phyloP scores from a whole-genome alignment of 2,888 invertebrate species.

The Lapara coniferarum region DNA sequence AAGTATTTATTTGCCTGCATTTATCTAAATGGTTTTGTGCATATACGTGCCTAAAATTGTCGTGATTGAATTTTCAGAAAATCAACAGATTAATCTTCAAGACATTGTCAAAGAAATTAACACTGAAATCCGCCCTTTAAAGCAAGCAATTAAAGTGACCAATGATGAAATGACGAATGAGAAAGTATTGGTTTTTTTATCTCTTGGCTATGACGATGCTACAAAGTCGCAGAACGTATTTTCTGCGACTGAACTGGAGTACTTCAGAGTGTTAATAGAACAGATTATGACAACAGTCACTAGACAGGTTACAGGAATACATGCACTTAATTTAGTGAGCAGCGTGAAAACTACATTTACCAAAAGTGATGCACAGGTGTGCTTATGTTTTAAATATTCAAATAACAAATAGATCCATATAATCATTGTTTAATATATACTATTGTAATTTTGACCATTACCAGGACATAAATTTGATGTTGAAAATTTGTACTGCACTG shows the following conservation, averaged over 20 bases:
- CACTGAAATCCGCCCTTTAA: constrained; percentile 59
- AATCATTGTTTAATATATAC: too few species aligned
- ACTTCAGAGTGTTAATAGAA: constrained; percentile 68
- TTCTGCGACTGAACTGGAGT: constrained; percentile 65
- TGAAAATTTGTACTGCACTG: too few species aligned
- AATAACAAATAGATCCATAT: too few species aligned
- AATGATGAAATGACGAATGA: constrained; percentile 68
- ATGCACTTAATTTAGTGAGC: constrained; percentile 69
- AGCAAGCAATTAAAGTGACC: constrained; percentile 68
- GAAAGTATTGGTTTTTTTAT: constrained; percentile 66
- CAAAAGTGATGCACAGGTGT: constrained; percentile 72
- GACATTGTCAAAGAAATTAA: constrained; percentile 67
- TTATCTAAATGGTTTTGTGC: too few species aligned
- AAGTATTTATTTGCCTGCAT: too few species aligned
- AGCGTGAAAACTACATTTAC: constrained; percentile 64
- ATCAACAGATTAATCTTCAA: constrained; percentile 44
- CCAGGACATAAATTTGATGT: too few species aligned
- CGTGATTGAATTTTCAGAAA: constrained; percentile 47
- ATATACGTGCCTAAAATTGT: neutral
- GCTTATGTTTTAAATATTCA: constrained; percentile 29
- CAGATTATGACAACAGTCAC: constrained; percentile 70
- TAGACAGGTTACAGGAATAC: constrained; percentile 65
- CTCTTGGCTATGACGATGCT: constrained; percentile 66
- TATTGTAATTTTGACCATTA: too few species aligned
- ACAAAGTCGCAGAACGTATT: constrained; percentile 72